phyloP scores from a whole-genome alignment of 2,888 invertebrate genomes.

The Metalampra italica region DNA sequence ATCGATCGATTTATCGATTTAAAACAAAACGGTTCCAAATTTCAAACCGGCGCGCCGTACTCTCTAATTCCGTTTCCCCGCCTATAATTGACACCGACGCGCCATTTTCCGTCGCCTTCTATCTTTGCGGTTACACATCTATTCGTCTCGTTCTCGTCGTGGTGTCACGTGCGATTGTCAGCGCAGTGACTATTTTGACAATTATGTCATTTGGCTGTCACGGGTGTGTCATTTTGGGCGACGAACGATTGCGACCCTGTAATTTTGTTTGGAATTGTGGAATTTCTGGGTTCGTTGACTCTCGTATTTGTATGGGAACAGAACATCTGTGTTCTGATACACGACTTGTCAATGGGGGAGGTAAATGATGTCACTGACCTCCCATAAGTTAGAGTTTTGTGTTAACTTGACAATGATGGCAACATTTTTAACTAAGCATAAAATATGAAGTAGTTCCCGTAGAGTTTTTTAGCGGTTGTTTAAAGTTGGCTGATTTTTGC shows the following conservation, averaged over 20 bases:
- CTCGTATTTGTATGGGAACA: conserved; percentile 66
- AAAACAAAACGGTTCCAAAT: conserved; percentile 76
- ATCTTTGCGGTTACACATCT: conserved; percentile 19
- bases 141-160: conserved; percentile 40
- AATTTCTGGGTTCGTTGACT: conserved; percentile 67
- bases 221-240: conserved; percentile 74
- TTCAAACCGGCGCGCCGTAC: conserved; percentile 65
- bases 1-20: conserved; percentile 75
- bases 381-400: not conserved
- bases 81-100: conserved; percentile 76
- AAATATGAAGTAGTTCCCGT: too few relatives aligned
- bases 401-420: not conserved
- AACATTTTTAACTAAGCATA: not conserved
- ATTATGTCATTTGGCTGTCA: conserved; percentile 77
- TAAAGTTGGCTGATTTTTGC: too few relatives aligned
- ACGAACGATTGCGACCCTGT: conserved; percentile 69
- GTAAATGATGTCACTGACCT: conserved; percentile 24
- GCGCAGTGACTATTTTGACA: conserved; percentile 75
- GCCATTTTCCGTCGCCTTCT: conserved; percentile 48
- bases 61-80: conserved; percentile 77
- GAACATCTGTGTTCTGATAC: conserved; percentile 55
- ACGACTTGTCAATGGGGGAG: conserved; percentile 15
- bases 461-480: not conserved
- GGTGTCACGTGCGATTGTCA: conserved; percentile 74
- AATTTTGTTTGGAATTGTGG: conserved; percentile 72